Percentiles rank a stretch among this genome's conserved stretches.
These are phyloP conservation scores for Thamnophis sirtalis DNA, from an alignment of 2,113 vertebrate genomes.

Conservation along the genomic window DNA sequence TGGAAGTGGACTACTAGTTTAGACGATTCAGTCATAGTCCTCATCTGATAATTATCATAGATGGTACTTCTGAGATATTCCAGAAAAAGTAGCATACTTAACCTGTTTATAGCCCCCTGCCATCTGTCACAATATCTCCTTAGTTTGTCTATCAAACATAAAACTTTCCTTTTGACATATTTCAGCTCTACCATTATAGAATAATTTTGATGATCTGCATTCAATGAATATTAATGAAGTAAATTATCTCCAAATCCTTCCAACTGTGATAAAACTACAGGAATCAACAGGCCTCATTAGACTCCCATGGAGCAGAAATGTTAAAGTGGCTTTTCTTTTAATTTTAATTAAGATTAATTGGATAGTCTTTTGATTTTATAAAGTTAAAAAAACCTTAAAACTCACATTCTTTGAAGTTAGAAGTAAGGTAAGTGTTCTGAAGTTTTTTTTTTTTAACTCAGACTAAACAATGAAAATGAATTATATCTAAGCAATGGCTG, in stretches of 20 bases:
- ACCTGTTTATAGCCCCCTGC: not conserved
- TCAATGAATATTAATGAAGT: slow-evolving; percentile 66
- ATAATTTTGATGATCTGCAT: slow-evolving; percentile 56
- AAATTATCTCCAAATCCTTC: slow-evolving; percentile 65
- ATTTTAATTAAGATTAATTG: slow-evolving; percentile 66
- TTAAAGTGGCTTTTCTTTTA: slow-evolving; percentile 65
- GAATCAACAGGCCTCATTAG: slow-evolving; percentile 67
- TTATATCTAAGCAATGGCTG: not conserved
- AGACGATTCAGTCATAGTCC: not conserved
- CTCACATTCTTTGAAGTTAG: not conserved
- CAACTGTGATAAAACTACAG: slow-evolving; percentile 62
- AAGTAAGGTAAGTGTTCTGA: not conserved
- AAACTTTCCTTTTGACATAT: slow-evolving; percentile 36
- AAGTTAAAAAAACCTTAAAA: not conserved
- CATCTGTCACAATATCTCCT: slow-evolving; percentile 35
- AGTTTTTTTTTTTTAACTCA: not conserved
- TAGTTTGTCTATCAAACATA: slow-evolving; percentile 34
- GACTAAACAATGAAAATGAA: not conserved
- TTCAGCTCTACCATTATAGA: slow-evolving; percentile 39
- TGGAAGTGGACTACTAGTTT: not conserved
- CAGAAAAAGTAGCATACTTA: not conserved
- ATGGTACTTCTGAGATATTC: not conserved
- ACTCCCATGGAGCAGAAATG: slow-evolving; percentile 66
- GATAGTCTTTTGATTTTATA: slow-evolving; percentile 33
- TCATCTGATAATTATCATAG: not conserved